Evolutionary conservation across 2,797 vertebrate species (phyloP).

Genomic region (Rhodeus uyekii): DNA sequence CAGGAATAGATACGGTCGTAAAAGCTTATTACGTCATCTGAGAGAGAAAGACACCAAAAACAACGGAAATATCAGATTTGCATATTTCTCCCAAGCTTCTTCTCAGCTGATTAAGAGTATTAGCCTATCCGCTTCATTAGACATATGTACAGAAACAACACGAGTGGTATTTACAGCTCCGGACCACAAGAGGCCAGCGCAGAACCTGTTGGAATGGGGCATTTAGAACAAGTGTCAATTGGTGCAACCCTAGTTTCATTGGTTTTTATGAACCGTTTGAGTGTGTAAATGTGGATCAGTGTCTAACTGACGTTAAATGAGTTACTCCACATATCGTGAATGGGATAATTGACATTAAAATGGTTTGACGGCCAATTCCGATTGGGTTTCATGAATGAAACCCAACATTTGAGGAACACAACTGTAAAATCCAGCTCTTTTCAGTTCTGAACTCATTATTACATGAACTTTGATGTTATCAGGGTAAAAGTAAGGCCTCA

Average conservation of each 20-base stretch:
- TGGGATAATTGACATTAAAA: not conserved
- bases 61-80: constrained; percentile 68
- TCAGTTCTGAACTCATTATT: too few relatives aligned
- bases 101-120: constrained; percentile 67
- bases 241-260: too few relatives aligned
- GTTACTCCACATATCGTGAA: not conserved
- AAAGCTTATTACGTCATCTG: constrained; percentile 72
- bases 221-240: too few relatives aligned
- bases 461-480: too few relatives aligned
- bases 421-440: too few relatives aligned
- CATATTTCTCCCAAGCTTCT: constrained; percentile 75
- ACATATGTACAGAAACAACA: constrained; percentile 74
- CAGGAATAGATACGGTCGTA: constrained; percentile 48
- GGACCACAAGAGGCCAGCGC: constrained; percentile 76
- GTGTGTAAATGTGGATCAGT: not conserved
- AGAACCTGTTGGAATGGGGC: constrained; percentile 51
- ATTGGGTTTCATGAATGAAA: not conserved
- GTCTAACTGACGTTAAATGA: not conserved
- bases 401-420: not conserved
- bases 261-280: not conserved
- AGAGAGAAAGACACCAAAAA: constrained; percentile 60
- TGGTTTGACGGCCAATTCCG: not conserved
- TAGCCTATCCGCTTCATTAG: constrained; percentile 67
- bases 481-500: not conserved
- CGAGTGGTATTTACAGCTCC: constrained; percentile 83